Percentiles rank a stretch among this genome's conserved stretches.
Evolutionary conservation across 64 coral and sea anemone genomes (phyloP).

Genomic region (Montipora cactus): DNA sequence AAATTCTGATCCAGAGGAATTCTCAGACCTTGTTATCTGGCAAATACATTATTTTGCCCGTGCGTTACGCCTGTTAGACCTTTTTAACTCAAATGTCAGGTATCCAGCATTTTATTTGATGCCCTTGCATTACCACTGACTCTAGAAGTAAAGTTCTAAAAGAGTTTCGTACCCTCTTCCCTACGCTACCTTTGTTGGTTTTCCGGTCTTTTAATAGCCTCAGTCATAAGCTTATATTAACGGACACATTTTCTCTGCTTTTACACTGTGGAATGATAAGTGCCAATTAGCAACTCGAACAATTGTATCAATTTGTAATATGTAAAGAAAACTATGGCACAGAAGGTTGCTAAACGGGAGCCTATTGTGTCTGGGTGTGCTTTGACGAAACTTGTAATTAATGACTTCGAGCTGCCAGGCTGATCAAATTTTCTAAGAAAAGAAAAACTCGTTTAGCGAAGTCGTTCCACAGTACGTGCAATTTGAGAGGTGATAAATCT

Average conservation of each 20-base stretch:
- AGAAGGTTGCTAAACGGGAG: neutral
- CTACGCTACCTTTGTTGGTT: neutral
- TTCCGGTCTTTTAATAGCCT: neutral
- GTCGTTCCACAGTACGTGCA: neutral
- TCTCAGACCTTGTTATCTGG: no score
- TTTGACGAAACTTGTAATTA: neutral
- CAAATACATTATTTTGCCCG: neutral
- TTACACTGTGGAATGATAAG: neutral
- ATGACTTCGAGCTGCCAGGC: no score
- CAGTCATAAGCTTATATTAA: neutral
- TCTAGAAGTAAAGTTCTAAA: neutral
- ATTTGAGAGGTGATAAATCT: neutral
- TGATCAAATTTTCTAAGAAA: neutral
- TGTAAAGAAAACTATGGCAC: neutral
- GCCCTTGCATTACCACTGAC: neutral
- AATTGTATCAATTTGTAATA: neutral
- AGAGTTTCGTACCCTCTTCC: neutral
- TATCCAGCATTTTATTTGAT: neutral
- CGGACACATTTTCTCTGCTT: neutral
- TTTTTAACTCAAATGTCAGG: neutral
- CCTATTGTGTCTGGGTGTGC: neutral
- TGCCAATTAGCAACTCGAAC: neutral
- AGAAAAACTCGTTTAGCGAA: neutral
- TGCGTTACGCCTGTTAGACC: neutral
- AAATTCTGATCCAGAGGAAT: neutral